Percentiles rank a stretch among this genome's conserved stretches.
phyloP scores from a whole-genome alignment of 2,888 invertebrate species.

The Uropetala carovei region DNA sequence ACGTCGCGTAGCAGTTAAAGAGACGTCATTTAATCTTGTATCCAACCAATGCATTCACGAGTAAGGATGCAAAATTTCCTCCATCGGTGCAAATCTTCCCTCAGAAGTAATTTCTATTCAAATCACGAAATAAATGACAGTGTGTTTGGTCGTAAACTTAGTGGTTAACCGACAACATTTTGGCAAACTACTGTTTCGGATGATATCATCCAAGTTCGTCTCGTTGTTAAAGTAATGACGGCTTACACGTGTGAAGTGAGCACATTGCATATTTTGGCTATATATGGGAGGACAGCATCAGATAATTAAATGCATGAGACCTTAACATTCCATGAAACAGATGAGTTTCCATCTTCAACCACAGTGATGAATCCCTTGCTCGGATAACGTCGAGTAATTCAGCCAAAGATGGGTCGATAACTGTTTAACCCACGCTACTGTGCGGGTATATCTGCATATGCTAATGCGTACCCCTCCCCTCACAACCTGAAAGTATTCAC shows the following conservation, averaged over 20 bases:
- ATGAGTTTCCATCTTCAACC: not conserved
- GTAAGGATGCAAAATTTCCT: too few species aligned
- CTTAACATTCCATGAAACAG: conserved; percentile 14
- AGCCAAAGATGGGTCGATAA: not conserved
- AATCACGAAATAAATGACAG: too few species aligned
- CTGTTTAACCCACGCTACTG: not conserved
- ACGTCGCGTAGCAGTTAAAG: too few species aligned
- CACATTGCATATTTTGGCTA: not conserved
- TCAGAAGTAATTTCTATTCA: too few species aligned
- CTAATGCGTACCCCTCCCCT: not conserved
- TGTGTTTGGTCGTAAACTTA: too few species aligned
- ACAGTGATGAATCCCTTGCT: not conserved
- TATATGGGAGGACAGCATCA: not conserved
- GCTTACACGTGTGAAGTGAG: not conserved
- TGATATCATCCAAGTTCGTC: not conserved
- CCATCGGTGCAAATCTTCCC: too few species aligned
- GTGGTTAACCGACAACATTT: too few species aligned
- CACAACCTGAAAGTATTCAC: not conserved
- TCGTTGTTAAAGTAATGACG: not conserved
- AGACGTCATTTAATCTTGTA: too few species aligned
- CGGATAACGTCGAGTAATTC: not conserved
- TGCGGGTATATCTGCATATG: conserved; percentile 8
- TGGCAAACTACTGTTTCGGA: not conserved
- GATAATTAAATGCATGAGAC: conserved; percentile 4
- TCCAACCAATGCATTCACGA: too few species aligned